Evolutionary conservation across 2,113 vertebrate genomes (phyloP).

Genomic region (Aphyosemion australe): DNA sequence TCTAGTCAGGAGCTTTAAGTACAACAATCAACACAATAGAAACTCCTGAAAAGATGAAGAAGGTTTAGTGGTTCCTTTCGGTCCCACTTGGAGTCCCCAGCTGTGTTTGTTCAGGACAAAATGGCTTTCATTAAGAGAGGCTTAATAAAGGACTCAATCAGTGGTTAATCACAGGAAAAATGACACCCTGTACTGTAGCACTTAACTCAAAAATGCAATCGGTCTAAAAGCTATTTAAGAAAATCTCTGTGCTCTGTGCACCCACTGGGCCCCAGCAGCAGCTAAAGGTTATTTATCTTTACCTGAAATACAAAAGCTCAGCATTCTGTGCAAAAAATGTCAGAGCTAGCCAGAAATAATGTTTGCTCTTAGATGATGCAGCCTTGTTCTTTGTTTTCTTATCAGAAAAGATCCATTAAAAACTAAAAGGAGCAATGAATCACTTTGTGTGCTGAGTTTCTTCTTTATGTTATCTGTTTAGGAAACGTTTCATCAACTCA

Average conservation of each 20-base stretch:
- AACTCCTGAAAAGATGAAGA: background rate
- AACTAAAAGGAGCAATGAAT: background rate
- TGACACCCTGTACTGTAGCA: background rate
- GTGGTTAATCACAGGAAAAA: slow-evolving; percentile 2
- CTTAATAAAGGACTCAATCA: slow-evolving; percentile 3
- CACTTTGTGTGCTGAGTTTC: background rate
- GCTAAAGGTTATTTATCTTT: slow-evolving; percentile 27
- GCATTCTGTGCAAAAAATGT: slow-evolving; percentile 13
- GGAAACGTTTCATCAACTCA: background rate
- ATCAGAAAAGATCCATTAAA: background rate
- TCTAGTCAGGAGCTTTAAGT: slow-evolving; percentile 14
- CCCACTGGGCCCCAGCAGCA: slow-evolving; percentile 8
- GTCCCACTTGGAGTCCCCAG: background rate
- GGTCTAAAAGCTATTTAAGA: slow-evolving; percentile 13
- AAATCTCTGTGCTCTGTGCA: slow-evolving; percentile 13
- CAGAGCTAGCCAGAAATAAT: background rate
- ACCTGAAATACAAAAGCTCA: slow-evolving; percentile 24
- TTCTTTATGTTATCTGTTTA: background rate
- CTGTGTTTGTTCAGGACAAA: background rate
- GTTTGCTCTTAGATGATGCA: slow-evolving; percentile 1
- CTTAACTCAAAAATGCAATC: slow-evolving; percentile 1
- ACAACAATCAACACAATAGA: slow-evolving; percentile 20
- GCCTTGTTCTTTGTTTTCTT: background rate
- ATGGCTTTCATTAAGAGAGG: background rate
- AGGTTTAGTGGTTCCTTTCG: background rate